Base-by-base conservation (phyloP, 2,797 vertebrate genomes). In the Myotis vivesi region DNA sequence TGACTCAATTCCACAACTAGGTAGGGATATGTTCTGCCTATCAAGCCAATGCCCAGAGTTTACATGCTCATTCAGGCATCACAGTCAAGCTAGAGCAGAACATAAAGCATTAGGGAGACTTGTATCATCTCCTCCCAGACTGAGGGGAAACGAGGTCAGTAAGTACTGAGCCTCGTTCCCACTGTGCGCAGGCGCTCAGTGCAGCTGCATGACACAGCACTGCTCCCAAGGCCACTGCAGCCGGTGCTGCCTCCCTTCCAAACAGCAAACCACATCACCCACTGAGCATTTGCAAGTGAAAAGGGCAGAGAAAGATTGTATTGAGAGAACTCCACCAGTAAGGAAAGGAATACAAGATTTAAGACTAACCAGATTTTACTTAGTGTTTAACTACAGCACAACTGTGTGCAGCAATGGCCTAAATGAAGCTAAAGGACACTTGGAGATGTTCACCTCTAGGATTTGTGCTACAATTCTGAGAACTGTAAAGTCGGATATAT, bases 151-250 rank as follows among this genome's bases (percentile, higher is more conserved):
- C 0, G 23, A 94, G 91, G 94, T 87, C 96, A 96, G 81, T 1
- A 38, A 83, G 95, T 38, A 46, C 81, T 11, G n/a, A 53, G 68
- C 44, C 85, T 91, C 5, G 0, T 23, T 77, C 59, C 68, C 73
- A 33, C 81, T 15, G 5, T 13, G 23, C 17, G 30, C 6, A 0
- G 76, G 81, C 44, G 22, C 41, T 44, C 30, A 1, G 69, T 12
- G 28, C 49, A 80, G 89, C 71, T 68, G 82, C 86, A 25, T 96
- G 94, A 95, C 55, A 0, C 94, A 96, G 95, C 87, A 71, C 36
- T 89, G 79, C 30, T 82, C 44, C 55, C 6, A n/a, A 53, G 0
- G 44, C 64, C 46, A 25, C 95, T 93, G 94, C 94, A 85, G 93
- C 41, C 44, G 20, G 22, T 5, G 72, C 64, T 44, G 71, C 41